Evolutionary conservation across 2,888 invertebrate genomes (phyloP).

Genomic region (Cryptus armator): DNA sequence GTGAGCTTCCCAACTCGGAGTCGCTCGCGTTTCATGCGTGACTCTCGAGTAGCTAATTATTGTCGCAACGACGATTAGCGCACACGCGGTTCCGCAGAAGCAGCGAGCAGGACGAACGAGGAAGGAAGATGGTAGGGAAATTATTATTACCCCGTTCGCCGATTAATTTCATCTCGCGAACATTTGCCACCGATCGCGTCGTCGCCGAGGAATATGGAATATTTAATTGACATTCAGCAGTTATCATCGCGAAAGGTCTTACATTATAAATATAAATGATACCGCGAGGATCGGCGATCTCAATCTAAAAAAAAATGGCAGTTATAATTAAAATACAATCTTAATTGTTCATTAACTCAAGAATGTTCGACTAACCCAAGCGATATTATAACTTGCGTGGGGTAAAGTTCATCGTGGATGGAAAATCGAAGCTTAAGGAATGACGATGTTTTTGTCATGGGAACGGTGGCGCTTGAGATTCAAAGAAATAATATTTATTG

Average conservation of each 20-base stretch:
- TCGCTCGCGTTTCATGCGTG: slow-evolving; percentile 46
- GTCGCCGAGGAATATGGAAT: slow-evolving; percentile 39
- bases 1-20: slow-evolving; percentile 30
- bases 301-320: slow-evolving; percentile 27
- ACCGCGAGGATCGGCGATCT: slow-evolving; percentile 22
- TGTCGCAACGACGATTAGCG: slow-evolving; percentile 57
- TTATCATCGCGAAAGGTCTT: not conserved
- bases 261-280: slow-evolving; percentile 11
- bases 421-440: too few relatives aligned
- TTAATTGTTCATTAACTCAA: slow-evolving; percentile 38
- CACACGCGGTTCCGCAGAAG: not conserved
- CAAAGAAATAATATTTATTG: too few relatives aligned
- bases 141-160: slow-evolving; percentile 52
- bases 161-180: slow-evolving; percentile 44
- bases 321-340: slow-evolving; percentile 53
- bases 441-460: too few relatives aligned
- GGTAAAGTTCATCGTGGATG: too few relatives aligned
- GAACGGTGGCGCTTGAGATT: too few relatives aligned
- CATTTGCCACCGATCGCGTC: not conserved
- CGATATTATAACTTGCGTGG: not conserved
- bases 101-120: not conserved
- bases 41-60: slow-evolving; percentile 62
- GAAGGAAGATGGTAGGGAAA: not conserved
- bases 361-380: not conserved
- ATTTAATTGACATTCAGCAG: slow-evolving; percentile 47